Base-by-base conservation (phyloP, 2,888 invertebrate genomes). In the Campoplex nolae region DNA sequence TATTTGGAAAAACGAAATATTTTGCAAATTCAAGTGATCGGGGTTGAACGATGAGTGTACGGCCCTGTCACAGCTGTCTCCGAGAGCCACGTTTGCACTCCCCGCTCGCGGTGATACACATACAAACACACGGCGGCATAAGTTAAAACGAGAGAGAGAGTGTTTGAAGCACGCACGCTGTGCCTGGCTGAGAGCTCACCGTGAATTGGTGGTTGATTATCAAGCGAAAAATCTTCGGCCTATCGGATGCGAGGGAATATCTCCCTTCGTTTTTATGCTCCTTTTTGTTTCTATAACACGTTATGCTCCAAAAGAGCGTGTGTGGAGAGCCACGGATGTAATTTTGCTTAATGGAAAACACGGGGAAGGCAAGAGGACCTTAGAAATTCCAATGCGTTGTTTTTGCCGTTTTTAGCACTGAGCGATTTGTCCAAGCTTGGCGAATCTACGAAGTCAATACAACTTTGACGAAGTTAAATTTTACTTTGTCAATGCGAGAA, bases 21-120 rank as follows among this genome's bases (percentile, higher is more conserved):
- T 62, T 62, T 1, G 62, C 45, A 16, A 71, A 16, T n/a, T 7
- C 0, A 48, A 11, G 48, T 2, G 7, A n/a, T 11, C 28, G 11
- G 48, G 13, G 6, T 7, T 16, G 51, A 71, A 18, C 48, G 28
- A 51, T 3, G 7, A 38, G 23, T 80, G 80, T 89, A 94, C 94
- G 92, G 84, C 88, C 92, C 93, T 94, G 94, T 88, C 90, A 92
- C 94, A 93, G 94, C 94, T 94, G 94, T 93, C 93, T 93, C 93
- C 92, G 93, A 83, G 83, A 85, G 93, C 93, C 90, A 92, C 92
- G 92, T 93, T 93, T 92, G 92, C 92, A 90, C 89, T 89, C 89
- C 86, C 84, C 85, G 91, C 91, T 89, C 78, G 89, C 90, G 90
- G 80, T 87, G 85, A 75, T 79, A 68, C 88, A 88, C 88, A 88